A percentile compares a stretch with the other conserved stretches of the same genome.
Evolutionary conservation across 1,140 invertebrate genomes (phyloP).

Genomic region (Zaprionus lachaisei): DNA sequence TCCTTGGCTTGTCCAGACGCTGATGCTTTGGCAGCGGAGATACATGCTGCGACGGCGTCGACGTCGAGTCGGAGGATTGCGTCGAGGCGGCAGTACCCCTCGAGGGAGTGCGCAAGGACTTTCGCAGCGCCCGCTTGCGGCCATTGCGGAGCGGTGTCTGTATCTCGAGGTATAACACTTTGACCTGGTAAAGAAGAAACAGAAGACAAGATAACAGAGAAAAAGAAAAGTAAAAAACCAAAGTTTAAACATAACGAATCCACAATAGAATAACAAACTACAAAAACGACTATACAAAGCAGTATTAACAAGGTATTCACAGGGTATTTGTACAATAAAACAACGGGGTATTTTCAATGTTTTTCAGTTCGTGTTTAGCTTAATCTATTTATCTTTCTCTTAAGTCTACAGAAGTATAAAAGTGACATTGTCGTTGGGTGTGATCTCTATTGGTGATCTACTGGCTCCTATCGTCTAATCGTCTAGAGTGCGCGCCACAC

Average conservation of each 20-base stretch:
- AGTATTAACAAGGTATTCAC: neutral
- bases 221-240: conserved; percentile 3
- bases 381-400: neutral
- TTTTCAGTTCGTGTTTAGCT: conserved; percentile 3
- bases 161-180: conserved; percentile 56
- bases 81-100: neutral
- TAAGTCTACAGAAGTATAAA: conserved; percentile 1
- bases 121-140: conserved; percentile 57
- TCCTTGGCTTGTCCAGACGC: conserved; percentile 39
- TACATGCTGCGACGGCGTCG: conserved; percentile 11
- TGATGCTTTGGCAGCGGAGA: conserved; percentile 62
- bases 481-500: neutral
- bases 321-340: neutral
- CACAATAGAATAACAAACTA: neutral
- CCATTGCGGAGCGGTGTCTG: conserved; percentile 68
- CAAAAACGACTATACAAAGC: neutral
- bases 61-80: conserved; percentile 14
- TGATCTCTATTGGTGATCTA: conserved; percentile 4
- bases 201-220: conserved; percentile 15
- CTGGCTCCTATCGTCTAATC: conserved; percentile 2
- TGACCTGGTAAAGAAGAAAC: conserved; percentile 45
- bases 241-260: neutral
- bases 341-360: conserved; percentile 4
- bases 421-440: too few species aligned
- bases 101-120: conserved; percentile 27